A percentile compares a stretch with the other conserved stretches of the same genome.
Conservation (phyloP, 1,140 invertebrate genomes). For the Neodiprion lecontei region DNA sequence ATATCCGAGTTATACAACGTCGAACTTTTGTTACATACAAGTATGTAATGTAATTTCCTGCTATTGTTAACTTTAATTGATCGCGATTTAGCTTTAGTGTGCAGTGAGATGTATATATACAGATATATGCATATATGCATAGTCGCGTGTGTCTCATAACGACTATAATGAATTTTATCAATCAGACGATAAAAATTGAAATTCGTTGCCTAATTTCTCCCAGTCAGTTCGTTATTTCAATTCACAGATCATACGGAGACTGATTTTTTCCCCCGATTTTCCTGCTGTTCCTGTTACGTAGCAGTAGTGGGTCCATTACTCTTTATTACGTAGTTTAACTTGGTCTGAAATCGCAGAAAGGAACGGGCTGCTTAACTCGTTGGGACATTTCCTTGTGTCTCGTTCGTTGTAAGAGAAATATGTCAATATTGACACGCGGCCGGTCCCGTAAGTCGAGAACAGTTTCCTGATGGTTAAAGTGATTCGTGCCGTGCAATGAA, state of each 20-base stretch:
- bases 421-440: conserved; percentile 50
- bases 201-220: neutral
- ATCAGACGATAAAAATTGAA: neutral
- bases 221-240: neutral
- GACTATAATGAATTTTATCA: neutral
- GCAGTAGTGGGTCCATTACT: too few species aligned
- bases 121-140: neutral
- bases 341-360: too few species aligned
- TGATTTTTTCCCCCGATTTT: neutral
- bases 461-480: conserved; percentile 40
- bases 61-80: neutral
- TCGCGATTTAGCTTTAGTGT: too few species aligned
- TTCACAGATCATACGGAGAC: neutral
- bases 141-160: neutral
- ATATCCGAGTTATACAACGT: too few species aligned
- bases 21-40: too few species aligned
- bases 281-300: neutral
- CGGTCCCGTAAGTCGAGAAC: conserved; percentile 47
- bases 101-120: too few species aligned
- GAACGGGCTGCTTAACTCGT: too few species aligned
- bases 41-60: neutral
- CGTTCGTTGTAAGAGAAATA: conserved; percentile 43
- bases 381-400: neutral
- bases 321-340: too few species aligned
- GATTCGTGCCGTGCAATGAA: conserved; percentile 23